Evolutionary conservation across 2,113 vertebrate species (phyloP).

Genomic region (Labrus mixtus): DNA sequence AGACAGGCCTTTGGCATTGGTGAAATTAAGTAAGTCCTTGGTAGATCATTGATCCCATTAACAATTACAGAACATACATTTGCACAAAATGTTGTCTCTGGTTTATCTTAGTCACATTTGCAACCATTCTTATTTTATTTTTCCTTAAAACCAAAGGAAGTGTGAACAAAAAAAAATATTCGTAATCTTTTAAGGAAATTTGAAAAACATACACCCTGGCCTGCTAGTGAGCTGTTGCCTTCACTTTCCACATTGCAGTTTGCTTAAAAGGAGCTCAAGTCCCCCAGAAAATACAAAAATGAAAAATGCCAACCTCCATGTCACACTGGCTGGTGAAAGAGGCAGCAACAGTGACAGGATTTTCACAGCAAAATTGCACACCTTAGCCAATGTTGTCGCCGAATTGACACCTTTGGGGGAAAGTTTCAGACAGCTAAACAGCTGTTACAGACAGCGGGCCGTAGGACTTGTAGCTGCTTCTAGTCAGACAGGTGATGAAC

Average conservation of each 20-base stretch:
- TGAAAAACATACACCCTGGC: conserved; percentile 1
- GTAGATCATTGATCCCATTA: not conserved
- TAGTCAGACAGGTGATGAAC: not conserved
- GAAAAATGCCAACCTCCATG: conserved; percentile 12
- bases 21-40: not conserved
- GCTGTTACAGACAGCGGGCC: conserved; percentile 8
- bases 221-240: not conserved
- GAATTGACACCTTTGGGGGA: conserved; percentile 24
- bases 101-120: too few species aligned
- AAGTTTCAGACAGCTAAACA: conserved; percentile 1
- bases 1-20: conserved; percentile 3
- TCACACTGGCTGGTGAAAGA: not conserved
- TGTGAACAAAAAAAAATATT: too few species aligned
- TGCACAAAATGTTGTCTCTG: too few species aligned
- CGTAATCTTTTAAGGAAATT: not conserved
- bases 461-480: not conserved
- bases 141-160: too few species aligned
- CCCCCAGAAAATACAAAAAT: conserved; percentile 5
- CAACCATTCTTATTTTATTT: too few species aligned
- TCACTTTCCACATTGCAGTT: conserved; percentile 2
- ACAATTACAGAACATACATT: too few species aligned
- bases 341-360: conserved; percentile 25
- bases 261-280: conserved; percentile 13
- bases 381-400: not conserved
- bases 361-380: conserved; percentile 13